A percentile compares a stretch with the other conserved stretches of the same genome.
Evolutionary conservation across 2,113 vertebrate species (phyloP).

Genomic region (Trematomus loennbergii): DNA sequence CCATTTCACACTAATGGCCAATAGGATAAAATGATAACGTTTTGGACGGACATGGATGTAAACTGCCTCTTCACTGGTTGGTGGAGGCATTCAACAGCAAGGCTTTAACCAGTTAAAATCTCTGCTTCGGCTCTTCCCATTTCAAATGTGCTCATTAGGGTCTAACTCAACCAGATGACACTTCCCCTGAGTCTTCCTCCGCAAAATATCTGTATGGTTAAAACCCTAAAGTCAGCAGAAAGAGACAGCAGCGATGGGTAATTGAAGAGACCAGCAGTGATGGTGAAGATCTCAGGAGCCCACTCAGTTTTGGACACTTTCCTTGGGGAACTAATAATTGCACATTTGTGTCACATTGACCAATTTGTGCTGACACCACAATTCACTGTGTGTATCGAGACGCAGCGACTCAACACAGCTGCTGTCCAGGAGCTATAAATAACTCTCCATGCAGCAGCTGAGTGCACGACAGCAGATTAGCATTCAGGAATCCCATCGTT

Average conservation of each 20-base stretch:
- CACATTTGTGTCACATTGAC: conserved; percentile 47
- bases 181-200: not conserved
- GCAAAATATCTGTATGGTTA: not conserved
- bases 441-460: conserved; percentile 54
- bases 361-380: conserved; percentile 62
- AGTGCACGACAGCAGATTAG: conserved; percentile 27
- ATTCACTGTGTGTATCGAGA: conserved; percentile 26
- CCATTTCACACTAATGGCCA: too few species aligned
- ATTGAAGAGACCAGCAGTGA: conserved; percentile 2
- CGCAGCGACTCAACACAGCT: conserved; percentile 64
- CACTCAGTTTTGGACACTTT: conserved; percentile 1
- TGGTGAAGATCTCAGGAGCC: not conserved
- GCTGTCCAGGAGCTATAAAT: conserved; percentile 68
- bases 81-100: too few species aligned
- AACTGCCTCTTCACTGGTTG: too few species aligned
- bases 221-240: not conserved
- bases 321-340: conserved; percentile 34
- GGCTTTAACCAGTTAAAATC: too few species aligned
- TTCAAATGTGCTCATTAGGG: not conserved
- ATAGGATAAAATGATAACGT: too few species aligned
- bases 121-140: too few species aligned
- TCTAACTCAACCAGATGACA: conserved; percentile 1
- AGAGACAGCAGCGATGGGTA: not conserved
- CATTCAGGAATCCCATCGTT: conserved; percentile 17
- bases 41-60: too few species aligned